Conservation (phyloP, 2,797 vertebrate genomes). For the Poecilia wingei region DNA sequence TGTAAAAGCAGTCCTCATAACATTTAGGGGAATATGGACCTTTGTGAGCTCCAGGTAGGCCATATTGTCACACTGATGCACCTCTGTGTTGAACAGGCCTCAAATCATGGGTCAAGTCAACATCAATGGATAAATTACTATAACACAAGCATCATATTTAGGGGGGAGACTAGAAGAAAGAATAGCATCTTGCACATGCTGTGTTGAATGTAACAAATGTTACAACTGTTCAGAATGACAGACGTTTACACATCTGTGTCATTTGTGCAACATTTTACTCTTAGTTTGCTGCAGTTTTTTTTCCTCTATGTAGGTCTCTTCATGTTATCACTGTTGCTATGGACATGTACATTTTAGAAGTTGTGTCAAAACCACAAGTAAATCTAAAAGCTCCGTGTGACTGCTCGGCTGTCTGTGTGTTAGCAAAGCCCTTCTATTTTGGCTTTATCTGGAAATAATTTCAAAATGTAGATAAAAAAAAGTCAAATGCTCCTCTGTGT, state of each 20-base stretch:
- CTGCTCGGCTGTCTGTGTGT: conserved; percentile 63
- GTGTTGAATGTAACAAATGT: conserved; percentile 60
- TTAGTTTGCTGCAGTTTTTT: conserved; percentile 32
- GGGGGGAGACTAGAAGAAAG: conserved; percentile 21
- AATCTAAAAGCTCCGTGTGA: conserved; percentile 40
- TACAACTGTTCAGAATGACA: conserved; percentile 39
- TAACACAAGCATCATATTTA: conserved; percentile 32
- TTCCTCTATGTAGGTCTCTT: conserved; percentile 41
- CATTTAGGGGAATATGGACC: conserved; percentile 66
- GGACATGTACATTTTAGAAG: conserved; percentile 40
- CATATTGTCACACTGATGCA: conserved; percentile 44
- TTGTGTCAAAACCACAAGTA: conserved; percentile 58
- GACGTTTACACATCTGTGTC: conserved; percentile 40
- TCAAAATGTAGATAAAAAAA: conserved; percentile 32
- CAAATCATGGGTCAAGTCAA: conserved; percentile 35
- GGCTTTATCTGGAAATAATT: conserved; percentile 55
- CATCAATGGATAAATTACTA: conserved; percentile 19
- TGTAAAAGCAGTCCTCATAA: conserved; percentile 48
- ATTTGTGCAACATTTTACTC: conserved; percentile 37
- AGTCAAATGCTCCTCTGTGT: conserved; percentile 52
- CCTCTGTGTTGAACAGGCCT: conserved; percentile 48
- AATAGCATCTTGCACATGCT: conserved; percentile 38
- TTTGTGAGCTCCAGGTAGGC: conserved; percentile 51
- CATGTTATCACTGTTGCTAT: conserved; percentile 38
- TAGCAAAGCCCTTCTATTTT: conserved; percentile 53